These are phyloP conservation scores for Masnerella sp. DNA, from an alignment of 2,888 invertebrate genomes.

Conservation along the genomic window DNA sequence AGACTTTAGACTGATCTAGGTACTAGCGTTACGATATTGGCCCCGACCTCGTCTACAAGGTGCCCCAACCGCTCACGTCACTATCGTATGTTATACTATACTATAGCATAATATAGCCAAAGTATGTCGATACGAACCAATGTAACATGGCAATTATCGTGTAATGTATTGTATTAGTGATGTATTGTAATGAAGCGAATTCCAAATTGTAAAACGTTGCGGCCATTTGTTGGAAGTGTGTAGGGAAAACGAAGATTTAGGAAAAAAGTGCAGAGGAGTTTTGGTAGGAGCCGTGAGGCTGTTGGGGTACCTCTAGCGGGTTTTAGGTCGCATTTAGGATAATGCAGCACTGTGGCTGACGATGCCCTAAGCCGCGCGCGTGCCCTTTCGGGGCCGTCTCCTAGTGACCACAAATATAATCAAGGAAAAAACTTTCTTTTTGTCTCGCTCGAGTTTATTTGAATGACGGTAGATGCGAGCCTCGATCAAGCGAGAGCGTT, in stretches of 20 bases:
- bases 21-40: conserved; percentile 76
- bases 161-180: no score
- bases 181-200: no score
- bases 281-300: no score
- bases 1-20: conserved; percentile 78
- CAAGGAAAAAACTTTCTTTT: conserved; percentile 7
- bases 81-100: conserved; percentile 14
- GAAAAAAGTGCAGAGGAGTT: no score
- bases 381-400: conserved; percentile 67
- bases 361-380: conserved; percentile 68
- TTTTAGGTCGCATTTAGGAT: conserved; percentile 73
- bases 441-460: conserved; percentile 41
- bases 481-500: conserved; percentile 45
- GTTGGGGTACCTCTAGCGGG: conserved; percentile 69
- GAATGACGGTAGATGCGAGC: conserved; percentile 47
- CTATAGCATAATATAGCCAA: no score
- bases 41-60: conserved; percentile 67
- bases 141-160: no score
- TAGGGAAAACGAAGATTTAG: no score
- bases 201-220: no score
- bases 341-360: conserved; percentile 75
- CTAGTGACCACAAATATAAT: conserved; percentile 51
- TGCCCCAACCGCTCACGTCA: conserved; percentile 67
- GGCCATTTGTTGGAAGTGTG: no score
- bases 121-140: no score